Evolutionary conservation across 2,888 invertebrate species (phyloP), one percentile per base, ranked within the genome.

Genomic region (Aphrophora alni): DNA sequence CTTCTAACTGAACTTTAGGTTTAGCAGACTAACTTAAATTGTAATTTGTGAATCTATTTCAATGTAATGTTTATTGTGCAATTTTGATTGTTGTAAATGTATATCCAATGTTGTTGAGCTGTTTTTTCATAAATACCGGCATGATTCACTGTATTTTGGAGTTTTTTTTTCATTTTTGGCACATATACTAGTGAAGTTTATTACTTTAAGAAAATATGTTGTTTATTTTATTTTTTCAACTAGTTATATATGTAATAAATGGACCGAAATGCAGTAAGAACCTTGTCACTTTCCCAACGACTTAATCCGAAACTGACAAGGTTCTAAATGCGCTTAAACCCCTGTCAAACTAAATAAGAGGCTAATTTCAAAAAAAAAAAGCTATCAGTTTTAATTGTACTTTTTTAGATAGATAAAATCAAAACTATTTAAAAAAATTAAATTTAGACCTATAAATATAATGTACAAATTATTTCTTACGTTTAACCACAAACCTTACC

Each of bases 321-420:
- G 76, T 76, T 76, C 38, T 76, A 76, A 68, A 27, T 76, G 68
- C 51, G 51, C 76, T 76, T 76, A 59, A 26, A 76, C n/a, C 76
- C 28, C 25, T 76, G 25, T 76, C 51, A 76, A 76, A 76, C 76
- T 38, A 76, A 76, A 68, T 33, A 33, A 68, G 4, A 68, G 68
- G 14, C 68, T 68, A 4, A 68, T 24, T 68, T 68, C 68, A 68
- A 68, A 10, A 68, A 68, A 68, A 10, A 68, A 68, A 68, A 68
- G 68, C 68, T 68, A 10, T 68, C 68, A 68, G 68, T 68, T 68
- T 68, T 8, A 68, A 68, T 68, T 24, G 3, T 68, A 25, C 59
- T 76, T 76, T 44, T 76, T 33, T 76, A 24, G 21, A 33, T 74
- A 33, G n/a, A 4, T 38, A 38, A n/a, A 74, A 74, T 17, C 28